A percentile compares a stretch with the other conserved stretches of the same genome.
Conservation (phyloP, 2,888 invertebrate species). For the Torymus aiolomorphi region DNA sequence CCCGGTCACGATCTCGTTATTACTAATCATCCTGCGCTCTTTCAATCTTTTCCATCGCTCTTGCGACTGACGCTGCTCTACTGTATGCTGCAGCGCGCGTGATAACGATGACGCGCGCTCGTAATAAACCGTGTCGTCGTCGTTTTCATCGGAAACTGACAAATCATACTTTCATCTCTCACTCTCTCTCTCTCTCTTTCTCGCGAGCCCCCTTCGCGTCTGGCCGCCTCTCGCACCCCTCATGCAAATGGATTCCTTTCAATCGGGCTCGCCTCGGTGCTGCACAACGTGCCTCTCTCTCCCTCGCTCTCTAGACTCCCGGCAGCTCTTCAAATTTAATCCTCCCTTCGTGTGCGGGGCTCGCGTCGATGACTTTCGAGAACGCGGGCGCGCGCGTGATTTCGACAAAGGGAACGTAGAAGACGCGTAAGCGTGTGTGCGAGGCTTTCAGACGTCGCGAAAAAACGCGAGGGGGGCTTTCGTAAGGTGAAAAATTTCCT, state of each 20-base stretch:
- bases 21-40: no score
- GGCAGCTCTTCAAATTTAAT: slow-evolving; percentile 28
- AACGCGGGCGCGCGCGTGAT: slow-evolving; percentile 40
- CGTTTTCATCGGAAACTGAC: neutral
- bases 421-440: neutral
- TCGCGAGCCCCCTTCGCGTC: no score
- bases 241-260: slow-evolving; percentile 20
- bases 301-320: neutral
- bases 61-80: no score
- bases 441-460: no score
- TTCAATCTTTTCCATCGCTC: no score
- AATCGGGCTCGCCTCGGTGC: neutral
- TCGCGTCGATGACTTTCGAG: slow-evolving; percentile 31
- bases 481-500: no score
- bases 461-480: no score
- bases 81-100: no score
- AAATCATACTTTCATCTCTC: no score
- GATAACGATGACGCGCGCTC: neutral
- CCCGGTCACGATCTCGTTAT: no score
- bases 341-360: slow-evolving; percentile 16
- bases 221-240: neutral
- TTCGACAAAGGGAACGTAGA: slow-evolving; percentile 30
- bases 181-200: no score
- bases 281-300: neutral
- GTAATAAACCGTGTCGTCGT: neutral